Base-by-base conservation (phyloP, 2,888 invertebrate genomes). In the Drosophila mimica region DNA sequence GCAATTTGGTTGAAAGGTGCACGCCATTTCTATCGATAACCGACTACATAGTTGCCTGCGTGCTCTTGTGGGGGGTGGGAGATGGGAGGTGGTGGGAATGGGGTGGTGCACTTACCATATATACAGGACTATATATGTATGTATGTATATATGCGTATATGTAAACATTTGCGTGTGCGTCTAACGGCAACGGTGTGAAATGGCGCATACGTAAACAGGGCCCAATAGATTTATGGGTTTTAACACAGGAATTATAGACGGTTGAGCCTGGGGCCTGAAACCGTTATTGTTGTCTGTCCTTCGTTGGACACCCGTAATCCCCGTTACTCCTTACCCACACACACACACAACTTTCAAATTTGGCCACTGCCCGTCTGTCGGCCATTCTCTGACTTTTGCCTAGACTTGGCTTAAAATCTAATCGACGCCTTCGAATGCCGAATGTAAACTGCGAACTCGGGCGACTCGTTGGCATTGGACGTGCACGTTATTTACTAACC, bases 221-320 rank as follows among this genome's bases (percentile, higher is more conserved):
- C 71, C 65, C 64, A 43, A 69, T 82, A 76, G 90, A 88, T 88
- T 88, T 88, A 88, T 88, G 89, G 89, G 84, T 84, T 80, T 87
- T 86, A 76, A 72, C 75, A 82, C 87, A 90, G 87, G 90, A 89
- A 90, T 87, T 87, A 90, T 90, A 90, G 86, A 88, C 89, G 81
- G 83, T 85, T 89, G 78, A 57, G 68, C 60, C 73, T 56, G 67
- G 70, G 67, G 48, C 72, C 89, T 15, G 13, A 30, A 30, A 13
- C n/a, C 56, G 79, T 76, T 82, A 82, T 81, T 76, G 79, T 87
- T 76, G 72, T 69, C 71, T 79, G 70, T 59, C 20, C 40, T 30
- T 36, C 52, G 58, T 1, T 20, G 20, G 17, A 13, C 9, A n/a
- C 40, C 36, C 25, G 4, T 9, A 28, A 31, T 25, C 15, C 9